These are phyloP conservation scores for Drosophila barbarae DNA, from an alignment of 2,888 invertebrate species.

Conservation along the genomic window DNA sequence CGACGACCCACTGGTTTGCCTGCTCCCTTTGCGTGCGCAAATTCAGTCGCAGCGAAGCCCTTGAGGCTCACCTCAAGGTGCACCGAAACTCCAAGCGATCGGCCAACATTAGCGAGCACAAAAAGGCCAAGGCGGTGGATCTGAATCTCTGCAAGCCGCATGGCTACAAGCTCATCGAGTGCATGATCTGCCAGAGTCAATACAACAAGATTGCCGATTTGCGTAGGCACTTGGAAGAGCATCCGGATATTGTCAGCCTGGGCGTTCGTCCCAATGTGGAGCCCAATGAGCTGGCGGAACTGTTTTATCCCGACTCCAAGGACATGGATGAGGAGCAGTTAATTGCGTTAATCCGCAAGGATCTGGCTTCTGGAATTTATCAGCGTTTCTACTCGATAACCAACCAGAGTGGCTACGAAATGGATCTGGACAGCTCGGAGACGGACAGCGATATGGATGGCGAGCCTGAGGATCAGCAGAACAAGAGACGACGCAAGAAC, in stretches of 20 bases:
- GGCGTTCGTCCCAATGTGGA: slow-evolving; percentile 47
- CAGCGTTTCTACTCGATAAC: slow-evolving; percentile 78
- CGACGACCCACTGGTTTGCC: slow-evolving; percentile 53
- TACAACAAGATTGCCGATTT: slow-evolving; percentile 76
- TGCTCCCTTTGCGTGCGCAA: slow-evolving; percentile 74
- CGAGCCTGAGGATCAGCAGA: slow-evolving; percentile 43
- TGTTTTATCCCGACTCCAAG: slow-evolving; percentile 72
- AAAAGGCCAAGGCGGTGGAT: slow-evolving; percentile 64
- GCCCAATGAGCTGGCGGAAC: slow-evolving; percentile 56
- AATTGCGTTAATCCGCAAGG: slow-evolving; percentile 57
- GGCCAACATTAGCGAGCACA: slow-evolving; percentile 57
- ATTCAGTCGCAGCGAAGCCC: slow-evolving; percentile 68
- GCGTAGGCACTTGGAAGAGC: slow-evolving; percentile 73
- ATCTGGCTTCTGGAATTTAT: slow-evolving; percentile 60
- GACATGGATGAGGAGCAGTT: slow-evolving; percentile 54
- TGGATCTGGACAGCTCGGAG: slow-evolving; percentile 73
- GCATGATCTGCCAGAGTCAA: slow-evolving; percentile 78
- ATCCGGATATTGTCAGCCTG: slow-evolving; percentile 64
- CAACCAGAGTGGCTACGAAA: slow-evolving; percentile 77
- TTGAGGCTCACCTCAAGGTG: slow-evolving; percentile 64
- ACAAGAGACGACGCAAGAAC: not conserved
- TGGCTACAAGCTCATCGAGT: slow-evolving; percentile 77
- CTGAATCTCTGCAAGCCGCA: slow-evolving; percentile 75
- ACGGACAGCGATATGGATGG: slow-evolving; percentile 60
- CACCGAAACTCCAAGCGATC: slow-evolving; percentile 77